Conservation (phyloP, 2,113 vertebrate species). For the Naja naja region DNA sequence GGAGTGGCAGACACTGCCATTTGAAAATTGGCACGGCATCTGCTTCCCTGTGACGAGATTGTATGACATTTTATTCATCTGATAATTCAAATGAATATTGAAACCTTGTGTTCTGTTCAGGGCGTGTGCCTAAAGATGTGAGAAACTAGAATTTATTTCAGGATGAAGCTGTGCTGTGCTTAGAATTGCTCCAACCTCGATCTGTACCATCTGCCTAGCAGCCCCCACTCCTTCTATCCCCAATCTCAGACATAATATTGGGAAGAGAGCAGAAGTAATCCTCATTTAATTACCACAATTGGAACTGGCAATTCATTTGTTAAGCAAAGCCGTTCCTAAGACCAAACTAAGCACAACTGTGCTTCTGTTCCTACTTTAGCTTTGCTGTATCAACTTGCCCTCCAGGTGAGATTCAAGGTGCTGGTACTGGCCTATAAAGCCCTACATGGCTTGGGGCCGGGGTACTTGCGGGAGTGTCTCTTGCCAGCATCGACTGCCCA, state of each 20-base stretch:
- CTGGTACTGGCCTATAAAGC: too few species aligned
- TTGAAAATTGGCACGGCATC: background rate
- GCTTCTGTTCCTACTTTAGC: background rate
- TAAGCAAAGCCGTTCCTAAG: background rate
- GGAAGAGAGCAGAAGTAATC: background rate
- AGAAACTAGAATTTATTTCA: background rate
- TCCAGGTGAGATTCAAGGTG: too few species aligned
- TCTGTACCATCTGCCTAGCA: background rate
- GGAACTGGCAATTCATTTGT: background rate
- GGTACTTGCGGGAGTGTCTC: too few species aligned
- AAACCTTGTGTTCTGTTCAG: background rate
- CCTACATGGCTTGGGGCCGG: too few species aligned
- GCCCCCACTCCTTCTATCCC: background rate
- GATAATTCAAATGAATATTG: background rate
- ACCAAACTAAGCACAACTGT: too few species aligned
- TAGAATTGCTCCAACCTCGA: background rate
- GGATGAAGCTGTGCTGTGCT: background rate
- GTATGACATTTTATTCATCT: background rate
- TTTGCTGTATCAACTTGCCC: background rate
- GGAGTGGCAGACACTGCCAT: background rate
- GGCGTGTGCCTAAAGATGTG: background rate
- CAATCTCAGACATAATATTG: background rate
- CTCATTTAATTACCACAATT: background rate
- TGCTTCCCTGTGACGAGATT: background rate
- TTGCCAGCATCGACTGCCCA: too few species aligned